Conservation (phyloP, 1,140 invertebrate species). For the Oppia nitens region DNA sequence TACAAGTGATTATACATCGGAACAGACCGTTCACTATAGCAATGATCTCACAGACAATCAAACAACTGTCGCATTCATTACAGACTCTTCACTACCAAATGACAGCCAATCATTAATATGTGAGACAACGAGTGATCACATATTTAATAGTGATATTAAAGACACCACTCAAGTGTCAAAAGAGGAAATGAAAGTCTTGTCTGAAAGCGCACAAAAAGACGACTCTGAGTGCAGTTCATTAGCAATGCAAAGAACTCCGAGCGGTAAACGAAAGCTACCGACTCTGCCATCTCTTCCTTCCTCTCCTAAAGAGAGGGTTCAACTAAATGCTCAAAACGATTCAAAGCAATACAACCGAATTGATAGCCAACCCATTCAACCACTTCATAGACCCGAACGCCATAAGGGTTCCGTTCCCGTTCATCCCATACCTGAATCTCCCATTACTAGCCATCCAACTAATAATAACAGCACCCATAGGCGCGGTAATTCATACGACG, state of each 20-base stretch:
- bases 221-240: background rate
- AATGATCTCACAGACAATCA: no score
- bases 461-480: background rate
- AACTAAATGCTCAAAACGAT: background rate
- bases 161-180: background rate
- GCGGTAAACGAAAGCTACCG: conserved; percentile 3
- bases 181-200: background rate
- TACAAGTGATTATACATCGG: no score
- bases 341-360: background rate
- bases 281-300: conserved; percentile 1
- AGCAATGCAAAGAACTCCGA: conserved; percentile 1
- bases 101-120: background rate
- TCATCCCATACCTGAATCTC: background rate
- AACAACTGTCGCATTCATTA: no score
- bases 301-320: background rate
- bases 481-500: background rate
- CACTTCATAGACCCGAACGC: background rate
- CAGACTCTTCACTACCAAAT: background rate
- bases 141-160: background rate
- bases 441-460: background rate
- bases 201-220: background rate
- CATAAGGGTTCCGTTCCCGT: background rate
- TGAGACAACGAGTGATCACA: background rate
- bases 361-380: background rate
- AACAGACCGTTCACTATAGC: no score